These are phyloP conservation scores for Tachycineta bicolor DNA, from an alignment of 2,113 vertebrate species.

Conservation along the genomic window DNA sequence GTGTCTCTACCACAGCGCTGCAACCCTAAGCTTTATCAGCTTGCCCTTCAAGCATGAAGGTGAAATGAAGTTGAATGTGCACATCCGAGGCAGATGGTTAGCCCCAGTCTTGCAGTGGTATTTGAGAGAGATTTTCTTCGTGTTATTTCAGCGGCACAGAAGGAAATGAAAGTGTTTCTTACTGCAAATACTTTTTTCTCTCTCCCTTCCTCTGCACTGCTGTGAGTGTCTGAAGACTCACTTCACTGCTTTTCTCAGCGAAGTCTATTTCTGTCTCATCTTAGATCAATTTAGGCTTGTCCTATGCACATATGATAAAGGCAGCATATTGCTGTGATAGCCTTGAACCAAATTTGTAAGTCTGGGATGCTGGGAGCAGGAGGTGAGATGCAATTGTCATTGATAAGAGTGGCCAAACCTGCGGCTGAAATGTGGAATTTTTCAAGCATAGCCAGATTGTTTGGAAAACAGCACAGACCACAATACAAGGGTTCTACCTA, in stretches of 20 bases:
- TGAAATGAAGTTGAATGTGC: neutral
- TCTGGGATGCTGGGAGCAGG: neutral
- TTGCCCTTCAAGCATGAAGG: slow-evolving; percentile 35
- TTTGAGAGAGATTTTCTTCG: slow-evolving; percentile 14
- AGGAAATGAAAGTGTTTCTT: slow-evolving; percentile 64
- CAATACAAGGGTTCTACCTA: neutral
- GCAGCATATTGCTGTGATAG: neutral
- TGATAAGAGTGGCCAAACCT: neutral
- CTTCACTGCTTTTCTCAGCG: slow-evolving; percentile 54
- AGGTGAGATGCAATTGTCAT: neutral
- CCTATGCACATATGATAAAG: neutral
- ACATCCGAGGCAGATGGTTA: neutral
- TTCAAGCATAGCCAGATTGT: neutral
- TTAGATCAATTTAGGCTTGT: slow-evolving; percentile 23
- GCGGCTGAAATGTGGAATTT: neutral
- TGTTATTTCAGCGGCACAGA: slow-evolving; percentile 9
- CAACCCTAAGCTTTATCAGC: neutral
- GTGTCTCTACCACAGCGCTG: neutral
- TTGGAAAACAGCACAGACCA: neutral
- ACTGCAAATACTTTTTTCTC: slow-evolving; percentile 41
- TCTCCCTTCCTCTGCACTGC: slow-evolving; percentile 1
- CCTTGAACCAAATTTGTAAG: neutral
- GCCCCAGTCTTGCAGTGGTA: neutral
- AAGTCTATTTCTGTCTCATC: slow-evolving; percentile 57
- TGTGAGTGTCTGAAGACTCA: slow-evolving; percentile 33